Percentiles rank a stretch among this genome's conserved stretches.
Evolutionary conservation across 1,140 invertebrate species (phyloP).

Genomic region (Drosophila kurseongensis): DNA sequence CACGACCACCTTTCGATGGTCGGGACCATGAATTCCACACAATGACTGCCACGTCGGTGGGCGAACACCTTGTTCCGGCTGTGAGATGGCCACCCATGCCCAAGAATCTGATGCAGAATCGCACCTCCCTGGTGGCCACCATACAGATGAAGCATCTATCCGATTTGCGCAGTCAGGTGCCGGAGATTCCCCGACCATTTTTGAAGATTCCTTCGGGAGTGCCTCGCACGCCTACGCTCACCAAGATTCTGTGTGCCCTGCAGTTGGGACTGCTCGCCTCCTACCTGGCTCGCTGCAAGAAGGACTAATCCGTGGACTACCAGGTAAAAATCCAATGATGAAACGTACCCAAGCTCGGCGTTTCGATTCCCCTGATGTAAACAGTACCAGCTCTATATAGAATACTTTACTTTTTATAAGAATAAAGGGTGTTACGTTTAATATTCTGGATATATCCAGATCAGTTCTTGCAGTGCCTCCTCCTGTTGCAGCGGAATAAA

Average conservation of each 20-base stretch:
- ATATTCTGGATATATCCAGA: conserved; percentile 44
- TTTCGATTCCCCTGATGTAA: neutral
- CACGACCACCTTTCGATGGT: conserved; percentile 65
- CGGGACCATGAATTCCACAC: conserved; percentile 68
- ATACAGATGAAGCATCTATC: conserved; percentile 13
- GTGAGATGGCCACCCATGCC: neutral
- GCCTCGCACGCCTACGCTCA: conserved; percentile 12
- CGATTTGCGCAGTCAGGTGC: neutral
- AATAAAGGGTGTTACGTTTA: neutral
- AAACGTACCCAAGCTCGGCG: neutral
- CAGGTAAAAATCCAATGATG: neutral
- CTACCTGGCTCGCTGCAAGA: conserved; percentile 30
- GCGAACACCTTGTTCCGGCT: conserved; percentile 10
- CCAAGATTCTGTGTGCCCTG: conserved; percentile 45
- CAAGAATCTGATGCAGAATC: neutral
- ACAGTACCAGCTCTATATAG: neutral
- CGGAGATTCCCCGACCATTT: neutral
- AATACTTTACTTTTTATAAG: conserved; percentile 9
- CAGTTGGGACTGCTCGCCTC: conserved; percentile 56
- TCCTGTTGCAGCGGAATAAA: conserved; percentile 43
- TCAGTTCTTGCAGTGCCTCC: conserved; percentile 16
- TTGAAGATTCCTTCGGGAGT: conserved; percentile 32
- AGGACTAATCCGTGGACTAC: neutral
- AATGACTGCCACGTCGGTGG: neutral
- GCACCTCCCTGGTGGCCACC: neutral